These are phyloP conservation scores for Ophiothrix spiculata DNA, from an alignment of 35 echinoderm and acorn worm species.

Conservation along the genomic window DNA sequence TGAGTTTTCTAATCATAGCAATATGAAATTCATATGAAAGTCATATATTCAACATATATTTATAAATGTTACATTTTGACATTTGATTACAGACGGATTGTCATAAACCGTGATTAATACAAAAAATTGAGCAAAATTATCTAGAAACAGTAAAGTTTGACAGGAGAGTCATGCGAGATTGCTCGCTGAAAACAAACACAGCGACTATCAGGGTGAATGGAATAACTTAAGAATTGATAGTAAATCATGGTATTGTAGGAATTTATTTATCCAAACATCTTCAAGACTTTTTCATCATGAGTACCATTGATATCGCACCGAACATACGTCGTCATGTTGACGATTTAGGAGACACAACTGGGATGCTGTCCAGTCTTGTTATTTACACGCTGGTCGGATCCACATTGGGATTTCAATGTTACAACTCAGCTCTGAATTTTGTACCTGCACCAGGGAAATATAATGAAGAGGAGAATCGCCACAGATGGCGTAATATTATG, in stretches of 20 bases:
- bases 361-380: slow-evolving; percentile 21
- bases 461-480: slow-evolving; percentile 44
- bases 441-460: slow-evolving; percentile 64
- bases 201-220: not conserved
- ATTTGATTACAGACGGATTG: too few species aligned
- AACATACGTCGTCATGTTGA: not conserved
- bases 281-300: not conserved
- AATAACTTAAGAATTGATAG: not conserved
- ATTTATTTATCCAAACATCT: not conserved
- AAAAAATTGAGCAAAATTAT: not conserved
- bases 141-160: not conserved
- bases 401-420: slow-evolving; percentile 71
- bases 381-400: slow-evolving; percentile 67
- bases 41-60: too few species aligned
- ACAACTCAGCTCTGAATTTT: slow-evolving; percentile 73
- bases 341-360: not conserved
- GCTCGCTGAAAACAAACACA: not conserved
- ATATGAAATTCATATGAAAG: too few species aligned
- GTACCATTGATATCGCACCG: not conserved
- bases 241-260: not conserved
- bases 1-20: too few species aligned
- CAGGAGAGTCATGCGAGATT: not conserved
- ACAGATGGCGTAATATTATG: slow-evolving; percentile 77
- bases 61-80: too few species aligned
- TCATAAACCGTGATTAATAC: too few species aligned